Percentiles rank a stretch among this genome's conserved stretches.
Evolutionary conservation across 2,888 invertebrate genomes (phyloP).

Genomic region (Geotrupes spiniger): DNA sequence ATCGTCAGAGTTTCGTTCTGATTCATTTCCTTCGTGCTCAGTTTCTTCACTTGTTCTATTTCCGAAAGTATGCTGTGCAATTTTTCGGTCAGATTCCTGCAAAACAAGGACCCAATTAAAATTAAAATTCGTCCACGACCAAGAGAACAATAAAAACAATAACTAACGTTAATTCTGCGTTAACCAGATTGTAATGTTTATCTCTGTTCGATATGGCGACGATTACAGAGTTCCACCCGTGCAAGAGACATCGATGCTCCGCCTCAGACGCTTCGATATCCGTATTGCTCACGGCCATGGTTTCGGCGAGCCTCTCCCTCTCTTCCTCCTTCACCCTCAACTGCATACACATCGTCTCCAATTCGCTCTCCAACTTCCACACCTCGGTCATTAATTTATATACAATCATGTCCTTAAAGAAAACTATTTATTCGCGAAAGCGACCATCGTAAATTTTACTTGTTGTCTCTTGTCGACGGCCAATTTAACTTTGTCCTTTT

Average conservation of each 20-base stretch:
- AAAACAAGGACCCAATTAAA: slow-evolving; percentile 26
- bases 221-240: slow-evolving; percentile 74
- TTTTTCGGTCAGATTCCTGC: slow-evolving; percentile 54
- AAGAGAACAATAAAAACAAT: slow-evolving; percentile 10
- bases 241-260: slow-evolving; percentile 67
- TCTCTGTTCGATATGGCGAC: slow-evolving; percentile 68
- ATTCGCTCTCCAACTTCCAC: slow-evolving; percentile 66
- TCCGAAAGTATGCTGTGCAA: slow-evolving; percentile 47
- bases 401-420: slow-evolving; percentile 59
- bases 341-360: slow-evolving; percentile 64
- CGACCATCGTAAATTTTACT: slow-evolving; percentile 40
- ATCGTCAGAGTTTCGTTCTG: slow-evolving; percentile 63
- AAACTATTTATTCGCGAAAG: background rate
- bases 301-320: slow-evolving; percentile 56
- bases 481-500: slow-evolving; percentile 55
- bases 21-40: slow-evolving; percentile 63
- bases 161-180: slow-evolving; percentile 58
- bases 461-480: slow-evolving; percentile 59
- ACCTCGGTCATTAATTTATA: slow-evolving; percentile 68
- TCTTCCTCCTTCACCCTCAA: slow-evolving; percentile 63
- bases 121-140: too few species aligned
- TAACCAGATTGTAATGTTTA: slow-evolving; percentile 61
- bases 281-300: slow-evolving; percentile 67
- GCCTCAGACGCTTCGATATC: slow-evolving; percentile 69
- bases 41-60: slow-evolving; percentile 66